Base-by-base conservation (phyloP, 2,113 vertebrate genomes). In the Plestiodon gilberti region DNA sequence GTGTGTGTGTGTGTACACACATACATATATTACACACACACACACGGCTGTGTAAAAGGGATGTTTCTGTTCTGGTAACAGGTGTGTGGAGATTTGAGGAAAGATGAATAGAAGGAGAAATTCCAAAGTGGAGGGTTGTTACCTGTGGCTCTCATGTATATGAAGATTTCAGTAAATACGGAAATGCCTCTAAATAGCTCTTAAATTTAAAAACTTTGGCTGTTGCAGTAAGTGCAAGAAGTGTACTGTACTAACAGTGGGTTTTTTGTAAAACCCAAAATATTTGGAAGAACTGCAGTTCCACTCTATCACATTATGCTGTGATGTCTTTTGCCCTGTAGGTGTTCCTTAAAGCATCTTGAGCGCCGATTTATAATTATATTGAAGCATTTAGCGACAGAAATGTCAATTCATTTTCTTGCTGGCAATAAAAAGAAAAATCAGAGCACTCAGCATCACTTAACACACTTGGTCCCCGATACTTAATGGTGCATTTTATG, bases 401-500 rank as follows among this genome's bases (percentile, higher is more conserved):
- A 91, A 94, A 93, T 84, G 30, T 86, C 64, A 91, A 87, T 92
- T 91, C 83, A 92, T 93, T 91, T 81, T 84, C 79, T 77, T 87
- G 65, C 88, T 75, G 52, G 3, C 88, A 77, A 83, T 82, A 89
- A 91, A 43, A 75, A 77, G 83, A 75, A 86, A 84, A 61, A 59
- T 25, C 86, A 65, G 78, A 93, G 77, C 6, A 62, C 20, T 67
- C n/a, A 43, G 35, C 30, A 35, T 57, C 59, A 20, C 52, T 84
- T 65, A 81, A 74, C 0, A 6, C 86, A 87, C 74, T 83, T 64
- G 74, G 84, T 61, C 55, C 90, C 79, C n/a, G 35, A 88, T 40
- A 93, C 89, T 91, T 93, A 92, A 93, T 89, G 90, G 90, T 86
- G 90, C 20, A 0, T 87, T 94, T 94, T 92, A 93, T 74, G 91